Conservation (phyloP, 2,113 vertebrate species). For the Tragulus kanchil region DNA sequence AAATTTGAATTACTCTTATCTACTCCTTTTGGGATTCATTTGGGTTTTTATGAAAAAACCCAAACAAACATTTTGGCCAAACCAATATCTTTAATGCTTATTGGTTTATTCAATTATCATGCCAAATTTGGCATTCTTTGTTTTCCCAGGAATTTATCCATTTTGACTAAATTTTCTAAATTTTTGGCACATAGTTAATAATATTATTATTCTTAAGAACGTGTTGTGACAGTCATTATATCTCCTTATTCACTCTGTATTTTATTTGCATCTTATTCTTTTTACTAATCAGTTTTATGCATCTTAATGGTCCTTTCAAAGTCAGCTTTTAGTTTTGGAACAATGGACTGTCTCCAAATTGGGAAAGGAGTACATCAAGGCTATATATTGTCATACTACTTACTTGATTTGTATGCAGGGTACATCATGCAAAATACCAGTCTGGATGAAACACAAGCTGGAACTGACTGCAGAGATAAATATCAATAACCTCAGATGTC, state of each 20-base stretch:
- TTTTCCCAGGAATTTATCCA: neutral
- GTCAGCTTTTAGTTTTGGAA: neutral
- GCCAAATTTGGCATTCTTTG: neutral
- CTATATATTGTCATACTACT: too few species aligned
- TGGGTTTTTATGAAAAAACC: neutral
- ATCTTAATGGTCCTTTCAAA: neutral
- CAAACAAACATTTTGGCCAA: neutral
- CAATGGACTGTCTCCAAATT: too few species aligned
- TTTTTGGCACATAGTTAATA: neutral
- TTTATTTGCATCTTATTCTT: neutral
- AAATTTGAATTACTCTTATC: neutral
- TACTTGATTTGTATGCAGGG: too few species aligned
- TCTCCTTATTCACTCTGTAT: neutral
- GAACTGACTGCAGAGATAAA: too few species aligned
- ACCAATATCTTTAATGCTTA: neutral
- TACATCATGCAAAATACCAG: too few species aligned
- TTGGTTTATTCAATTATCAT: neutral
- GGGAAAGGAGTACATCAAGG: too few species aligned
- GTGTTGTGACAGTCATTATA: neutral
- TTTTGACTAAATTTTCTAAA: neutral
- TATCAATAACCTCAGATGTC: too few species aligned
- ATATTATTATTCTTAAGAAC: neutral
- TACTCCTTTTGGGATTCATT: neutral
- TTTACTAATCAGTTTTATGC: neutral
- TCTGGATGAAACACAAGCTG: too few species aligned